Base-by-base conservation (phyloP, 1,140 invertebrate species). In the Eupeodes corollae region DNA sequence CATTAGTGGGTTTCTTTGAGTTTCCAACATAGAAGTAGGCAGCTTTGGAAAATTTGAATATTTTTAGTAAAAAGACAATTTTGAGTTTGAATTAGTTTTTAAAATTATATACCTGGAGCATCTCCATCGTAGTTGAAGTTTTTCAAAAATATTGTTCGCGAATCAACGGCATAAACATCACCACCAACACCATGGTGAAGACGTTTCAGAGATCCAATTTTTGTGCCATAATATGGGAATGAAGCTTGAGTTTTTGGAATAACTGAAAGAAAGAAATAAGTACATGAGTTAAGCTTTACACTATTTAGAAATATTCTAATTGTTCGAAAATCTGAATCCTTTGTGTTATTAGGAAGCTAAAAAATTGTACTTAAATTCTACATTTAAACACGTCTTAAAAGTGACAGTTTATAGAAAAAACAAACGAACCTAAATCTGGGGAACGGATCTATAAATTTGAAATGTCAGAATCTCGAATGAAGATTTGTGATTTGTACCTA, bases 61-160 rank as follows among this genome's bases (percentile, higher is more conserved):
- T 15, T 12, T 13, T 26, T 26, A 5, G 21, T 3, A 10, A 41
- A 41, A 6, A 14, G n/a, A 5, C 8, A 41, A 41, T 19, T 15
- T 13, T 3, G 12, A 37, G 13, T 37, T 6, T 37, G 35, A 10
- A n/a, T 41, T 43, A 43, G 3, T 26, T 70, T n/a, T n/a, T n/a
- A n/a, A n/a, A n/a, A n/a, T n/a, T n/a, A n/a, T n/a, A n/a, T 67
- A 90, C 87, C 84, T 69, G 88, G 88, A 42, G 86, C 90, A 67
- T 86, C 79, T 48, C 90, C 89, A 58, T 93, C 89, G 59, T 92
- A 93, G 15, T 77, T 84, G 62, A 92, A 91, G 67, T 86, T 83
- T 65, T 88, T 84, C 53, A 94, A 79, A 71, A 87, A 87, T 32
- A 94, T 65, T 32, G 88, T 92, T 54, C 86, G 74, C 26, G 83